These are phyloP conservation scores for Micrasema longulum DNA, from an alignment of 1,140 invertebrate genomes.

Conservation along the genomic window DNA sequence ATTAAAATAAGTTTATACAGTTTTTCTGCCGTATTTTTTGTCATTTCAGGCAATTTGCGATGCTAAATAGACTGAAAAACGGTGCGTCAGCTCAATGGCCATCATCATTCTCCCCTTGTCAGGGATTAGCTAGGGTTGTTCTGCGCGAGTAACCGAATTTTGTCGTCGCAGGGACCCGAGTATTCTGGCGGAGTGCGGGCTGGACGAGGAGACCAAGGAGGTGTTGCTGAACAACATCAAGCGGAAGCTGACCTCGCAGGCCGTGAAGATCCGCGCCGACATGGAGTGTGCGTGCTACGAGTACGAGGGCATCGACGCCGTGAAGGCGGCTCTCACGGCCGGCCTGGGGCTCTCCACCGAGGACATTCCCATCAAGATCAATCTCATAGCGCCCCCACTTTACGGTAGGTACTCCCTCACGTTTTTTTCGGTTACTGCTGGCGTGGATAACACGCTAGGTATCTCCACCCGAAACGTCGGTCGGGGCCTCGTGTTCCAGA, in stretches of 20 bases:
- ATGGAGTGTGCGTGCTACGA: slow-evolving; percentile 99
- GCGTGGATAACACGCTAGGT: too few species aligned
- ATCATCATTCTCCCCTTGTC: too few species aligned
- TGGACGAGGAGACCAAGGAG: slow-evolving; percentile 93
- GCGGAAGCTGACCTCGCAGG: slow-evolving; percentile 96
- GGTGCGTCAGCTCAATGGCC: too few species aligned
- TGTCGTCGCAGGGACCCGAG: slow-evolving; percentile 85
- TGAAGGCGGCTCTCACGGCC: slow-evolving; percentile 92
- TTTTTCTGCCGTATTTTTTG: too few species aligned
- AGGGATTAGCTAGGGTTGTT: too few species aligned
- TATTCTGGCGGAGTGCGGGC: slow-evolving; percentile 95
- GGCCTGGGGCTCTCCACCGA: slow-evolving; percentile 94
- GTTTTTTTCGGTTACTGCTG: too few species aligned
- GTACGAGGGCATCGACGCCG: slow-evolving; percentile 99
- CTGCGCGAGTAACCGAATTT: slow-evolving; percentile 22
- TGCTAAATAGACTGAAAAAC: too few species aligned
- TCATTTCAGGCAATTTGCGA: too few species aligned
- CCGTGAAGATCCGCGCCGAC: slow-evolving; percentile 97
- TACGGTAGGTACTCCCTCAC: slow-evolving; percentile 75
- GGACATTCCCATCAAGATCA: slow-evolving; percentile 97
- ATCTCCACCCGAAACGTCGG: too few species aligned
- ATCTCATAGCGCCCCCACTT: slow-evolving; percentile 97
- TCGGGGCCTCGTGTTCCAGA: too few species aligned
- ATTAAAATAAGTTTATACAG: too few species aligned
- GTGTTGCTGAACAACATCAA: slow-evolving; percentile 95